These are phyloP conservation scores for Ivindomyrus marchei DNA, from an alignment of 2,113 vertebrate species.

Conservation along the genomic window DNA sequence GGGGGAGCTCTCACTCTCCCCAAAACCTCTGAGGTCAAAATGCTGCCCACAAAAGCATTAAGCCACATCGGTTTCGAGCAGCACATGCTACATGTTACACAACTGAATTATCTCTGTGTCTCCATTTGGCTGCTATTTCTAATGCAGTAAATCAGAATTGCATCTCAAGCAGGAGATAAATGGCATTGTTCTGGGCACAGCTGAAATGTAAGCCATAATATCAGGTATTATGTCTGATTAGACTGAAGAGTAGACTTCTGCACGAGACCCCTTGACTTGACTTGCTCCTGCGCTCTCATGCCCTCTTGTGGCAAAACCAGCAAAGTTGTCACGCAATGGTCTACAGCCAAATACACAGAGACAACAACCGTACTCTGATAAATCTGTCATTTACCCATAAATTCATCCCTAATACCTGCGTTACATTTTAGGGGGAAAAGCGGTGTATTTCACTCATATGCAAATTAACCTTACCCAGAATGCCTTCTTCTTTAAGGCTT, in stretches of 20 bases:
- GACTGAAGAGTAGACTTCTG: background rate
- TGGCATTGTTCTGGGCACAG: background rate
- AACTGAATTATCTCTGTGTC: background rate
- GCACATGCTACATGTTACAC: background rate
- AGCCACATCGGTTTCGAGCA: background rate
- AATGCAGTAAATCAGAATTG: background rate
- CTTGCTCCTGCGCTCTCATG: conserved; percentile 32
- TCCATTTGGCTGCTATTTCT: background rate
- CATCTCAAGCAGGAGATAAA: background rate
- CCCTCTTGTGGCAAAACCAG: conserved; percentile 49
- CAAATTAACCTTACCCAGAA: background rate
- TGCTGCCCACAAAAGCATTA: background rate
- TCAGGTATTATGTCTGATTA: background rate
- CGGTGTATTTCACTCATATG: background rate
- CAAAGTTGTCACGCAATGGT: background rate
- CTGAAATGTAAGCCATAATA: background rate
- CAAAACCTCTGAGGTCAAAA: background rate
- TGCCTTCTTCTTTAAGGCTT: background rate
- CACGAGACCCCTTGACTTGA: background rate
- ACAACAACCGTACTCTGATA: background rate
- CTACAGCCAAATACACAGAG: background rate
- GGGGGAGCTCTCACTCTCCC: background rate
- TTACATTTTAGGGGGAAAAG: background rate
- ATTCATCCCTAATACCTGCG: background rate
- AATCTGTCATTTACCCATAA: background rate